A percentile compares a stretch with the other conserved stretches of the same genome.
Conservation (phyloP, 2,888 invertebrate genomes). For the Nephrocerus scutellatus region DNA sequence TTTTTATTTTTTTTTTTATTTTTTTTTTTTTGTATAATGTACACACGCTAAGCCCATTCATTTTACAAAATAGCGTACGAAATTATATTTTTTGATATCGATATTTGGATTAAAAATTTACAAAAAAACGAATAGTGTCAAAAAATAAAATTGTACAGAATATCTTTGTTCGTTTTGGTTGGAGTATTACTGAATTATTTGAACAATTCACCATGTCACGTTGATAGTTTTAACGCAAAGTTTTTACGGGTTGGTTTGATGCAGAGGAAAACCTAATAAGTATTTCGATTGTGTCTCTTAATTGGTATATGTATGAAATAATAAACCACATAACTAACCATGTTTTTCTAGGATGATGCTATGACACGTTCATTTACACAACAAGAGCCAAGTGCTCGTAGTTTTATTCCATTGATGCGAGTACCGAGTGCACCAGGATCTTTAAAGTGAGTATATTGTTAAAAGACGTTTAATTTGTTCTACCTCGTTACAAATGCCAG, state of each 20-base stretch:
- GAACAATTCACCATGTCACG: too few relatives aligned
- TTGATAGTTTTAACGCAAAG: too few relatives aligned
- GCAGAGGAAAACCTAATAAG: too few relatives aligned
- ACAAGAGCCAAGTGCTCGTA: conserved; percentile 27
- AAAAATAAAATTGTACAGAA: background rate
- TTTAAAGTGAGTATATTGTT: conserved; percentile 62
- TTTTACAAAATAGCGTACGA: background rate
- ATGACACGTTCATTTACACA: conserved; percentile 37
- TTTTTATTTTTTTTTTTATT: conserved; percentile 7
- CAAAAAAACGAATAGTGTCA: too few relatives aligned
- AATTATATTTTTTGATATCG: background rate
- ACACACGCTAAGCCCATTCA: background rate
- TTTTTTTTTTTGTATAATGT: background rate
- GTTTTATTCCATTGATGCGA: conserved; percentile 50
- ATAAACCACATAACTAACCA: background rate
- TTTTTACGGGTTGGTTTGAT: too few relatives aligned
- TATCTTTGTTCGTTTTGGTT: background rate
- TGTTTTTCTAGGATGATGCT: conserved; percentile 26
- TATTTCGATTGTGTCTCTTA: too few relatives aligned
- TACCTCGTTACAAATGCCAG: too few relatives aligned
- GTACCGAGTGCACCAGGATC: conserved; percentile 72
- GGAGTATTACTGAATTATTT: too few relatives aligned
- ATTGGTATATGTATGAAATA: too few relatives aligned
- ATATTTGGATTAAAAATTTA: background rate
- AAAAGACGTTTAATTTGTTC: too few relatives aligned